Conservation (phyloP, 2,888 invertebrate species). For the Scelioninae gen. 2 region DNA sequence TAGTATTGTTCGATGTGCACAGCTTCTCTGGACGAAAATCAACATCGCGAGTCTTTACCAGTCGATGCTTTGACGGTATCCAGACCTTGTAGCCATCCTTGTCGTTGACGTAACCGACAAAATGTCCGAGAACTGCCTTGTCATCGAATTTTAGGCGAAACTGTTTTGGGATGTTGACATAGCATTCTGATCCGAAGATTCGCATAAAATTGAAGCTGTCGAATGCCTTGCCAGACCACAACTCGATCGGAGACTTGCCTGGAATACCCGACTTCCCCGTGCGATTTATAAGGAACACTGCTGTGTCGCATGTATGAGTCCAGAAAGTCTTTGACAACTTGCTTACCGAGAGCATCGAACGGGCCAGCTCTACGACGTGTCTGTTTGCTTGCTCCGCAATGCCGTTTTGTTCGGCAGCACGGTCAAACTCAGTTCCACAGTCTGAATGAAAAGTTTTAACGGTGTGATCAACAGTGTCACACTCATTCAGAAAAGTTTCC, state of each 20-base stretch:
- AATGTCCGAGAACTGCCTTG: not conserved
- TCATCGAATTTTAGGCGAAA: not conserved
- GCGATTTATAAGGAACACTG: slow-evolving; percentile 61
- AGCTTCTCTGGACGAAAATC: no score
- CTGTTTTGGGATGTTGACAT: slow-evolving; percentile 62
- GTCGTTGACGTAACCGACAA: not conserved
- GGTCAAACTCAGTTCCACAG: slow-evolving; percentile 46
- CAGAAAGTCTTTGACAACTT: slow-evolving; percentile 61
- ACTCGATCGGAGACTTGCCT: slow-evolving; percentile 63
- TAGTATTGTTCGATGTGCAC: slow-evolving; percentile 25
- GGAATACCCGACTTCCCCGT: slow-evolving; percentile 62
- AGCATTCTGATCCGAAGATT: slow-evolving; percentile 60
- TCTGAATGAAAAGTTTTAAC: slow-evolving; percentile 36
- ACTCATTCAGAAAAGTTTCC: slow-evolving; percentile 56
- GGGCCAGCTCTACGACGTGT: slow-evolving; percentile 29
- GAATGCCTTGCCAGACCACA: slow-evolving; percentile 63
- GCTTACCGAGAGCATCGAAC: slow-evolving; percentile 32
- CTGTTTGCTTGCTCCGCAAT: slow-evolving; percentile 23
- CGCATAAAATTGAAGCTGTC: slow-evolving; percentile 59
- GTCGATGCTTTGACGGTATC: slow-evolving; percentile 45
- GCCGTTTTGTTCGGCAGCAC: slow-evolving; percentile 45
- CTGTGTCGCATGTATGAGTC: slow-evolving; percentile 55
- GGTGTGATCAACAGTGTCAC: slow-evolving; percentile 39
- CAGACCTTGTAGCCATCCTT: slow-evolving; percentile 14
- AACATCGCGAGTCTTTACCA: no score